Evolutionary conservation across 2,888 invertebrate genomes (phyloP).

Genomic region (Agapostemon virescens): DNA sequence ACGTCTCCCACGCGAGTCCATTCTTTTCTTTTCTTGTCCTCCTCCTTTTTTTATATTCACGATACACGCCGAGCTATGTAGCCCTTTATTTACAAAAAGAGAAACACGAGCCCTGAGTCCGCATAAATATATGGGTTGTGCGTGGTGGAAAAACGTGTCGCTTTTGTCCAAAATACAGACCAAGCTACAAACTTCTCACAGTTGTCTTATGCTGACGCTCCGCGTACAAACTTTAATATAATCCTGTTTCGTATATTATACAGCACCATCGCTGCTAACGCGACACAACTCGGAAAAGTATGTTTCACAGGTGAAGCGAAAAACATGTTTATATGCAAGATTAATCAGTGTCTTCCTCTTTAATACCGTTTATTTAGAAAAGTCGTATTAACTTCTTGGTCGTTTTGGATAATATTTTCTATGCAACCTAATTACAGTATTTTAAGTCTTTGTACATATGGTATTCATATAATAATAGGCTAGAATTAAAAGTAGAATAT

Average conservation of each 20-base stretch:
- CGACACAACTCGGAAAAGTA: too few relatives aligned
- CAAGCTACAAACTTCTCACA: not conserved
- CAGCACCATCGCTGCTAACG: too few relatives aligned
- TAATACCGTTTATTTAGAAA: too few relatives aligned
- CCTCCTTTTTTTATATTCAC: not conserved
- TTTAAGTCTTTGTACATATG: too few relatives aligned
- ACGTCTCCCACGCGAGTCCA: constrained; percentile 12
- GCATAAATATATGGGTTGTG: not conserved
- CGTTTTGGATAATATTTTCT: too few relatives aligned
- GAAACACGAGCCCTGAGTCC: not conserved
- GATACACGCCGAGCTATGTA: constrained; percentile 1
- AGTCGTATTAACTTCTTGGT: too few relatives aligned
- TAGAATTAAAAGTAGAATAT: too few relatives aligned
- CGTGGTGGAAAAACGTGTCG: not conserved
- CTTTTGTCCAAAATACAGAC: not conserved
- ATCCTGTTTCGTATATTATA: not conserved
- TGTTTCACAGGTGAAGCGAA: too few relatives aligned
- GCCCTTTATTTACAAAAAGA: constrained; percentile 12
- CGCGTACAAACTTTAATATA: not conserved
- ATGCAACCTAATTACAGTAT: too few relatives aligned
- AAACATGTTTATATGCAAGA: too few relatives aligned
- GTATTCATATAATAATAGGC: too few relatives aligned
- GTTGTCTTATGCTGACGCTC: not conserved
- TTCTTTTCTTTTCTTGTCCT: not conserved
- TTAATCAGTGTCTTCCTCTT: too few relatives aligned